These are phyloP conservation scores for Talpa occidentalis DNA, from an alignment of 2,113 vertebrate genomes.

Conservation along the genomic window DNA sequence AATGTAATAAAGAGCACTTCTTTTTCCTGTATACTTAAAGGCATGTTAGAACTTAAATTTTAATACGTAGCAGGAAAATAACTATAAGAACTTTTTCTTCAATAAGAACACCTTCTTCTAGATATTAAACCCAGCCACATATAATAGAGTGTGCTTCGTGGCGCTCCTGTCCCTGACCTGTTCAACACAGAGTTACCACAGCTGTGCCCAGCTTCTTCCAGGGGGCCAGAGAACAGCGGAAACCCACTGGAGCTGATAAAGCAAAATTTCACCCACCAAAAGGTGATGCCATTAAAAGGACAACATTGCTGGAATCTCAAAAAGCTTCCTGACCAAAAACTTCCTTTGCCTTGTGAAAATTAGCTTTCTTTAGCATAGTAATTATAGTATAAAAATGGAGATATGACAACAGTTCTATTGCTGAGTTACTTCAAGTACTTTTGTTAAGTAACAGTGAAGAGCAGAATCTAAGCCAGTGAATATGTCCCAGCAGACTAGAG, in stretches of 20 bases:
- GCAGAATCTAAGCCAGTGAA: too few relatives aligned
- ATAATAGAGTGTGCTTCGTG: rapidly evolving
- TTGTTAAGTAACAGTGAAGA: too few relatives aligned
- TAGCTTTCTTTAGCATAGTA: not conserved
- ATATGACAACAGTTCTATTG: not conserved
- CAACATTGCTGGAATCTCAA: not conserved
- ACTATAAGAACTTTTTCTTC: not conserved
- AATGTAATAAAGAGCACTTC: not conserved
- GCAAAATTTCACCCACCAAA: not conserved
- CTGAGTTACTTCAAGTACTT: not conserved
- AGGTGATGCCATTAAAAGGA: not conserved
- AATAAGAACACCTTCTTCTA: not conserved
- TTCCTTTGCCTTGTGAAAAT: not conserved
- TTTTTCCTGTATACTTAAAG: not conserved
- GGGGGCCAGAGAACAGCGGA: not conserved
- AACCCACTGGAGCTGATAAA: not conserved
- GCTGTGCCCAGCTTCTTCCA: not conserved
- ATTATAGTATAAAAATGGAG: not conserved
- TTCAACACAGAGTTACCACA: not conserved
- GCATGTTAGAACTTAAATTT: not conserved
- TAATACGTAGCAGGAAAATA: not conserved
- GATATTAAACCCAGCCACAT: not conserved
- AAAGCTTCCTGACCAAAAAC: not conserved
- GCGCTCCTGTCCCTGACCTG: not conserved
- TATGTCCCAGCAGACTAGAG: too few relatives aligned